Conservation (phyloP, 1,140 invertebrate species). For the Pantala flavescens region DNA sequence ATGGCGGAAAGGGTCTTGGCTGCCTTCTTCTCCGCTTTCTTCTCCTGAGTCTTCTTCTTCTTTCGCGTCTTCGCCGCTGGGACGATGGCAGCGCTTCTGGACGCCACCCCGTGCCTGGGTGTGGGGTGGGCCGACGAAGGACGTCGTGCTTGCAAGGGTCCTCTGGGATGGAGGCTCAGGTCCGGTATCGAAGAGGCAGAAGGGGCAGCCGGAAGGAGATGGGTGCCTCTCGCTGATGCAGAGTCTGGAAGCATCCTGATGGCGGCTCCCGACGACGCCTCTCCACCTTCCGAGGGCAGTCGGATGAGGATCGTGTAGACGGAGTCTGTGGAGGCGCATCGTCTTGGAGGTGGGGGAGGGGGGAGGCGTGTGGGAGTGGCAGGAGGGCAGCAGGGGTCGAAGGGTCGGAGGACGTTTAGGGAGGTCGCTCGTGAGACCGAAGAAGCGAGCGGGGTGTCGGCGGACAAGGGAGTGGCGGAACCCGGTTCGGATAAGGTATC, state of each 20-base stretch:
- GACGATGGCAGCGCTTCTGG: conserved; percentile 36
- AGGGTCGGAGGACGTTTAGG: conserved; percentile 59
- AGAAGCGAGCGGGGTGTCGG: conserved; percentile 68
- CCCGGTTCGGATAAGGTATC: conserved; percentile 28
- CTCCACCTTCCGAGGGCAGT: conserved; percentile 50
- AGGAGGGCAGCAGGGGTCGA: conserved; percentile 23
- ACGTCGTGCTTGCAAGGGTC: conserved; percentile 20
- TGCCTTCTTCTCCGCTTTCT: conserved; percentile 95
- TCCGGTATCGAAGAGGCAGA: conserved; percentile 13
- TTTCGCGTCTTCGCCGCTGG: conserved; percentile 48
- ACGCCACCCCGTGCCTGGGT: conserved; percentile 61
- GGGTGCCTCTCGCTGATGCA: conserved; percentile 22
- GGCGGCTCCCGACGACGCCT: conserved; percentile 31
- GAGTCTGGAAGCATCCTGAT: conserved; percentile 23
- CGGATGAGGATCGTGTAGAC: conserved; percentile 87
- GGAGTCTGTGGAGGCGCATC: conserved; percentile 57
- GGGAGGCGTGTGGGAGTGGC: conserved; percentile 22
- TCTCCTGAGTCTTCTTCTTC: conserved; percentile 88
- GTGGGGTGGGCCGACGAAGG: conserved; percentile 59
- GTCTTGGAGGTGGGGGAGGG: conserved; percentile 26
- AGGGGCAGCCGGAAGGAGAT: conserved; percentile 26
- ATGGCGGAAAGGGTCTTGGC: conserved; percentile 97
- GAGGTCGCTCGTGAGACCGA: conserved; percentile 44
- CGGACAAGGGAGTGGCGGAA: conserved; percentile 63
- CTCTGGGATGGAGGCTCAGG: conserved; percentile 20